Conservation (phyloP, 2,113 vertebrate genomes). For the Pteruthius melanotis region DNA sequence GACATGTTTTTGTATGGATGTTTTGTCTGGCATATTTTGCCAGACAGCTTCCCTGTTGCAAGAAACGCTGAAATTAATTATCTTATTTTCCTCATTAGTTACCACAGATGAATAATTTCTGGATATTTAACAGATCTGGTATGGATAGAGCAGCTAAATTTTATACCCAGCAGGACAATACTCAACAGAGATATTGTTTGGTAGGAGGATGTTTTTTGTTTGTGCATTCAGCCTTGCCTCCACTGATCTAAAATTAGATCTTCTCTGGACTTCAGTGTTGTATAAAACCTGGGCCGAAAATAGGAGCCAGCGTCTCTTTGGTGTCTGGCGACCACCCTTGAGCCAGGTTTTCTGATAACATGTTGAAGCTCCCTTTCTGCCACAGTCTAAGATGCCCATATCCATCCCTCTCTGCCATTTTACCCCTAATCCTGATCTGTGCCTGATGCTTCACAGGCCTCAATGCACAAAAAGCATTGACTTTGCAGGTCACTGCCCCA, state of each 20-base stretch:
- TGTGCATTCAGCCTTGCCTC: not conserved
- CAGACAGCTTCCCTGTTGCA: not conserved
- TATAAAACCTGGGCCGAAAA: not conserved
- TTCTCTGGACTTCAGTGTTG: not conserved
- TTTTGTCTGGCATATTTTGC: not conserved
- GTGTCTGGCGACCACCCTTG: fast-evolving
- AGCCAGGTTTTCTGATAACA: not conserved
- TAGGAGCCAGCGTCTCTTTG: not conserved
- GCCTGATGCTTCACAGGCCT: not conserved
- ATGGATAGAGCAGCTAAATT: not conserved
- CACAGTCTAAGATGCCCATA: not conserved
- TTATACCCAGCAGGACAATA: not conserved
- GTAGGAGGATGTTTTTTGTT: not conserved
- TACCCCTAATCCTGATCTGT: not conserved
- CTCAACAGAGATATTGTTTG: not conserved
- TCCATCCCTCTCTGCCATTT: not conserved
- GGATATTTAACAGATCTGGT: not conserved
- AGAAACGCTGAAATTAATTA: not conserved
- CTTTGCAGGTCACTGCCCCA: not conserved
- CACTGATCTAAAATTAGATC: not conserved
- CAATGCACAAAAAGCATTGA: not conserved
- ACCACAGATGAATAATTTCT: not conserved
- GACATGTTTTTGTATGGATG: not conserved
- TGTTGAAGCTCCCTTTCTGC: not conserved
- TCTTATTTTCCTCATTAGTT: slow-evolving; percentile 14